These are phyloP conservation scores for Chrysopa pallens DNA, from an alignment of 1,140 invertebrate species.

Conservation along the genomic window DNA sequence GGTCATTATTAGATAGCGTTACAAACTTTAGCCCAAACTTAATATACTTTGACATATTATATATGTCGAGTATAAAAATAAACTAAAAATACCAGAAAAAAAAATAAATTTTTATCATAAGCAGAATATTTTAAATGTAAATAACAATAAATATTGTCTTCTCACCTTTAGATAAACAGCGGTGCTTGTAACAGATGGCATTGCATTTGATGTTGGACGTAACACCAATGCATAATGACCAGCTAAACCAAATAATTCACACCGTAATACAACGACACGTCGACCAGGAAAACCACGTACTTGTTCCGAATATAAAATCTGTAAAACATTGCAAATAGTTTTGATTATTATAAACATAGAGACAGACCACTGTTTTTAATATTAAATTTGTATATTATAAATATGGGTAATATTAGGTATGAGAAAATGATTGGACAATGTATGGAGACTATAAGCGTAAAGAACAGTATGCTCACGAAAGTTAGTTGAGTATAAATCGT, in stretches of 20 bases:
- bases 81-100: background rate
- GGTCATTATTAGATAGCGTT: too few relatives aligned
- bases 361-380: background rate
- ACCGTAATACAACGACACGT: slow-evolving; percentile 40
- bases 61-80: too few relatives aligned
- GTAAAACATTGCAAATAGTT: slow-evolving; percentile 8
- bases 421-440: too few relatives aligned
- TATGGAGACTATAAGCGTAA: too few relatives aligned
- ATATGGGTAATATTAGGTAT: too few relatives aligned
- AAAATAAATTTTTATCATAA: background rate
- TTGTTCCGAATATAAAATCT: slow-evolving; percentile 48
- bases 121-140: too few relatives aligned
- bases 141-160: background rate
- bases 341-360: too few relatives aligned
- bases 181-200: slow-evolving; percentile 32
- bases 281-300: slow-evolving; percentile 46
- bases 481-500: too few relatives aligned
- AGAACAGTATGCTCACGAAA: too few relatives aligned
- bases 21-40: too few relatives aligned
- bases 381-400: background rate
- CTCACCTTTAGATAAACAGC: slow-evolving; percentile 46
- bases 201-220: slow-evolving; percentile 31
- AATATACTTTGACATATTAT: too few relatives aligned
- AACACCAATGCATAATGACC: slow-evolving; percentile 54
- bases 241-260: slow-evolving; percentile 58